Percentiles rank a stretch among this genome's conserved stretches.
These are phyloP conservation scores for Drosophila subpulchrella DNA, from an alignment of 1,140 invertebrate genomes.

Conservation along the genomic window DNA sequence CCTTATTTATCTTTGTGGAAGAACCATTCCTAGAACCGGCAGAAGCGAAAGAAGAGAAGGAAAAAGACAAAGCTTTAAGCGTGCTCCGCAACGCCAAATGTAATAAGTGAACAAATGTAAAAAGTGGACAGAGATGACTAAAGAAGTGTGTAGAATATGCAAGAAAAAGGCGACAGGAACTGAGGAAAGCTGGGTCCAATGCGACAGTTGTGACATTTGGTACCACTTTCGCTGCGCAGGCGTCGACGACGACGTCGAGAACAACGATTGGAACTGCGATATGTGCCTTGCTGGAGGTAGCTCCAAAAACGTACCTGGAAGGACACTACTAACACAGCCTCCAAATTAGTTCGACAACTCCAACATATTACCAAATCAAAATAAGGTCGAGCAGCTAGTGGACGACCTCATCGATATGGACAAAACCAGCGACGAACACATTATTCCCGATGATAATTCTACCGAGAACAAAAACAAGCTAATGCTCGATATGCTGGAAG, in stretches of 20 bases:
- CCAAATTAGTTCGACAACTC: too few relatives aligned
- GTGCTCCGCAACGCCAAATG: too few relatives aligned
- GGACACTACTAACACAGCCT: too few relatives aligned
- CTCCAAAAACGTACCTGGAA: too few relatives aligned
- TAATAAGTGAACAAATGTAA: too few relatives aligned
- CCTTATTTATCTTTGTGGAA: too few relatives aligned
- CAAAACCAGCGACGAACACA: not conserved
- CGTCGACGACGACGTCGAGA: not conserved
- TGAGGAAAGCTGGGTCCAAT: conserved; percentile 4
- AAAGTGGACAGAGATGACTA: not conserved
- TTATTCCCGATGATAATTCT: not conserved
- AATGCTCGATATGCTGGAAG: not conserved
- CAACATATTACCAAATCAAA: not conserved
- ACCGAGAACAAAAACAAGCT: not conserved
- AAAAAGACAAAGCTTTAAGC: too few relatives aligned
- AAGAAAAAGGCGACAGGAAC: conserved; percentile 1
- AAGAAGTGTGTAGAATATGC: not conserved
- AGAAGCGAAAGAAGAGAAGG: too few relatives aligned
- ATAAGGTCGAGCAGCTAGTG: not conserved
- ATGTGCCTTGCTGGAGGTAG: not conserved
- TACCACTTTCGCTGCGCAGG: conserved; percentile 1
- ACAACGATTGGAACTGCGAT: not conserved
- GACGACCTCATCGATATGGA: not conserved
- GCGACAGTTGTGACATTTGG: not conserved
- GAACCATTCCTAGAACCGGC: too few relatives aligned